phyloP scores from a whole-genome alignment of 2,888 invertebrate genomes.

The Euclidia mi region DNA sequence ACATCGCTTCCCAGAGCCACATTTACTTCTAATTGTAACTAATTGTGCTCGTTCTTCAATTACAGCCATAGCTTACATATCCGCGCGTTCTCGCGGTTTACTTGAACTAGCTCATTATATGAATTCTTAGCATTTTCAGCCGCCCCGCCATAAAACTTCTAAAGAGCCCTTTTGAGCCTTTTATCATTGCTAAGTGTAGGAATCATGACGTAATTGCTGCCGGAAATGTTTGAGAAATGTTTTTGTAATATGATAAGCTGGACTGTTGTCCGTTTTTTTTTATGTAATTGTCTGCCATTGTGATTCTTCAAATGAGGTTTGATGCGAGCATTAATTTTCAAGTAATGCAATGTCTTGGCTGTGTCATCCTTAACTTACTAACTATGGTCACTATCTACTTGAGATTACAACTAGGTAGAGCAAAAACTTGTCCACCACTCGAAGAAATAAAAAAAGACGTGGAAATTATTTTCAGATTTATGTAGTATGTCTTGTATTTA shows the following conservation, averaged over 20 bases:
- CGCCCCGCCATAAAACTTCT: background rate
- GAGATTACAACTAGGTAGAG: too few species aligned
- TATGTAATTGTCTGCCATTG: too few species aligned
- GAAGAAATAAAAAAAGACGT: too few species aligned
- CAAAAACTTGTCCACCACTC: too few species aligned
- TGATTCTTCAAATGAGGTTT: too few species aligned
- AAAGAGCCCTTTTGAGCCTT: background rate
- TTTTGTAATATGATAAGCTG: background rate
- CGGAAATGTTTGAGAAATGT: background rate
- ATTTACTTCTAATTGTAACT: conserved; percentile 70
- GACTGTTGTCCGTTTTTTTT: too few species aligned
- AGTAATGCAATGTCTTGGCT: too few species aligned
- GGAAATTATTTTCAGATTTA: too few species aligned
- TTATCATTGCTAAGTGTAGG: background rate
- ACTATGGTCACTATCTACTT: too few species aligned
- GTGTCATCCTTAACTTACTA: too few species aligned
- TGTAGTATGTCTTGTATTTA: too few species aligned
- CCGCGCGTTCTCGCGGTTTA: conserved; percentile 1
- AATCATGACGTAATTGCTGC: background rate
- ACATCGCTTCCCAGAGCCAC: conserved; percentile 63
- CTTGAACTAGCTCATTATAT: conserved; percentile 15
- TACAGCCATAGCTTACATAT: conserved; percentile 27
- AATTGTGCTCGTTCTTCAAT: conserved; percentile 63
- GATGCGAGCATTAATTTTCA: too few species aligned
- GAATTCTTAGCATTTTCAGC: conserved; percentile 11